Conservation (phyloP, 2,888 invertebrate genomes). For the Chaitophorus viminalis region DNA sequence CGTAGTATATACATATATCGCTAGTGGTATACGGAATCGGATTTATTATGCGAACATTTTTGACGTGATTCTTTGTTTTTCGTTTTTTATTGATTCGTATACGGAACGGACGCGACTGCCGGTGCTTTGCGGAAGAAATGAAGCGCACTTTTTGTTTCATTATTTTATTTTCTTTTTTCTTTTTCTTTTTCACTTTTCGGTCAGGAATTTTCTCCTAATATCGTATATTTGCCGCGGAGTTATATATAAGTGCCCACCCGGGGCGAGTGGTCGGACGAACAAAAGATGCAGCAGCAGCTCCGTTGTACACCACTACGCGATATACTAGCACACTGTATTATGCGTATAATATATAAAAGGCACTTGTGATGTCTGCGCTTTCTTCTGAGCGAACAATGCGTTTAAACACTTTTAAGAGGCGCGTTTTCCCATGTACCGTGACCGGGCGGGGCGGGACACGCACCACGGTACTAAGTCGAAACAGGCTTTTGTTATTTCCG, state of each 20-base stretch:
- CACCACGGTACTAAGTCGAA: conserved; percentile 20
- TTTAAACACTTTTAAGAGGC: conserved; percentile 54
- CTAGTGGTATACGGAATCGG: not conserved
- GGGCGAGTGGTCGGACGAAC: conserved; percentile 47
- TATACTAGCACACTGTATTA: not conserved
- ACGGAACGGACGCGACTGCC: too few relatives aligned
- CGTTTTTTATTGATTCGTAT: conserved; percentile 19
- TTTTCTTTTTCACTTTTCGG: conserved; percentile 11
- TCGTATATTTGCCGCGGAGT: conserved; percentile 23
- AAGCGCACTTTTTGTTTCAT: too few relatives aligned
- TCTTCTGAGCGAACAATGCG: conserved; percentile 44
- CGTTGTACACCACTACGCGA: not conserved
- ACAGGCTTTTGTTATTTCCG: conserved; percentile 49
- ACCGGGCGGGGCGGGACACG: not conserved
- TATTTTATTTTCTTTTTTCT: not conserved
- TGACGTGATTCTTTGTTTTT: conserved; percentile 34
- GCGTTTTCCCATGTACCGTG: not conserved
- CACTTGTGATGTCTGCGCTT: conserved; percentile 56
- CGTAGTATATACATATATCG: too few relatives aligned
- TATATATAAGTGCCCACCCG: conserved; percentile 27
- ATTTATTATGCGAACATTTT: not conserved
- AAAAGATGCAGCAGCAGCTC: conserved; percentile 30
- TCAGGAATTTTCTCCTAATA: conserved; percentile 7
- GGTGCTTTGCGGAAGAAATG: too few relatives aligned
- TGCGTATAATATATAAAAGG: conserved; percentile 48